A percentile compares a stretch with the other conserved stretches of the same genome.
Conservation (phyloP, 35 echinoderm and acorn worm genomes). For the Apostichopus californicus region DNA sequence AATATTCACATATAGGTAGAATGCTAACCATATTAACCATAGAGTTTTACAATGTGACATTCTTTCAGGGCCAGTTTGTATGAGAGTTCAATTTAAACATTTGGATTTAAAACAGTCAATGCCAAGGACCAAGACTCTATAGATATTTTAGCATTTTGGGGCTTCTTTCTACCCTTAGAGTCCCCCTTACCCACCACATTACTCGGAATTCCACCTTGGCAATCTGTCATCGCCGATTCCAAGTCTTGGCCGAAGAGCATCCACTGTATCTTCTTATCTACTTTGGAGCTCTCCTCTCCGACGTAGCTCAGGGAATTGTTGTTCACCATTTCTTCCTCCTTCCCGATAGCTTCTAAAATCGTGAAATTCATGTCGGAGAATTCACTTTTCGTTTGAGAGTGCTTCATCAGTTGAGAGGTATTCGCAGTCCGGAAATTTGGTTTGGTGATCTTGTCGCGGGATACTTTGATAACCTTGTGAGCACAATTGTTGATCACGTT, state of each 20-base stretch:
- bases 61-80: too few species aligned
- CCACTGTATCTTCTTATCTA: constrained; percentile 18
- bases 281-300: background rate
- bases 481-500: background rate
- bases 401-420: background rate
- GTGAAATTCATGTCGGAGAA: background rate
- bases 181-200: background rate
- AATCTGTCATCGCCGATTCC: background rate
- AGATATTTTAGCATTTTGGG: constrained; percentile 3
- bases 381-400: background rate
- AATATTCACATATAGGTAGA: too few species aligned
- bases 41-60: too few species aligned
- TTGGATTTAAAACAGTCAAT: background rate
- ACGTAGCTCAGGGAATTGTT: background rate
- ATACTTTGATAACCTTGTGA: background rate
- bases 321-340: background rate
- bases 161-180: background rate
- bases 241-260: constrained; percentile 33
- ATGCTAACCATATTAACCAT: too few species aligned
- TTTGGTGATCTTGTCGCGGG: background rate
- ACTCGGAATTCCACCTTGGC: background rate
- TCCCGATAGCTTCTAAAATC: background rate
- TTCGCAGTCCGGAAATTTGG: background rate
- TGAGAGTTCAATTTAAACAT: background rate
- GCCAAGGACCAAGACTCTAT: constrained; percentile 34